These are phyloP conservation scores for Ophthalmolycus amberensis DNA, from an alignment of 2,113 vertebrate genomes.

Conservation along the genomic window DNA sequence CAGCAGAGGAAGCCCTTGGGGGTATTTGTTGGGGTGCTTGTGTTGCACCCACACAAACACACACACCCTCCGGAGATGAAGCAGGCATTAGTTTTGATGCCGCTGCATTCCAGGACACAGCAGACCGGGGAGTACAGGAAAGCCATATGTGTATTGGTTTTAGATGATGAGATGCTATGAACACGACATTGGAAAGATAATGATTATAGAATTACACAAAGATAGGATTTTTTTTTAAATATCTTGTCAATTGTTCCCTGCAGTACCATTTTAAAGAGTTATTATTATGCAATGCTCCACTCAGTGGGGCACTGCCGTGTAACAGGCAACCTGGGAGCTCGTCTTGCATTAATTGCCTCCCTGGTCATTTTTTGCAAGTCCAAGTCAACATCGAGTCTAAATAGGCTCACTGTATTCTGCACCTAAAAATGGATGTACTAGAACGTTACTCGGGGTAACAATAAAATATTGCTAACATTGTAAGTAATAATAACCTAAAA, in stretches of 20 bases:
- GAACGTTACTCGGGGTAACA: too few relatives aligned
- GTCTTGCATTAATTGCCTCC: constrained; percentile 61
- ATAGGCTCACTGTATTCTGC: too few relatives aligned
- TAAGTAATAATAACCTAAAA: too few relatives aligned
- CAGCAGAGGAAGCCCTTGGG: neutral
- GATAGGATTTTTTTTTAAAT: constrained; percentile 6
- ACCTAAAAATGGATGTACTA: too few relatives aligned
- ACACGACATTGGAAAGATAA: neutral
- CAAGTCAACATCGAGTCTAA: too few relatives aligned
- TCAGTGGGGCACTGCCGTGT: constrained; percentile 14
- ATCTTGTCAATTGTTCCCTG: neutral
- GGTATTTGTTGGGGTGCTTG: constrained; percentile 7
- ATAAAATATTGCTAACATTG: too few relatives aligned
- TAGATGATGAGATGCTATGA: constrained; percentile 1
- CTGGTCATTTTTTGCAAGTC: neutral
- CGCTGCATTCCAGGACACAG: constrained; percentile 3
- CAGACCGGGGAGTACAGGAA: neutral
- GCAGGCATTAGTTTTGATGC: constrained; percentile 5
- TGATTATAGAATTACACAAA: neutral
- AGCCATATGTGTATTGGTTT: constrained; percentile 2
- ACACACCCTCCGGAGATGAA: constrained; percentile 11
- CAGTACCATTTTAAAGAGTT: constrained; percentile 11
- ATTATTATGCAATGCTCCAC: constrained; percentile 30
- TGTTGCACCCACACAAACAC: constrained; percentile 8
- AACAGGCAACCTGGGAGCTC: constrained; percentile 34